Evolutionary conservation across 2,797 vertebrate species (phyloP).

Genomic region (Adrianichthys oophorus): DNA sequence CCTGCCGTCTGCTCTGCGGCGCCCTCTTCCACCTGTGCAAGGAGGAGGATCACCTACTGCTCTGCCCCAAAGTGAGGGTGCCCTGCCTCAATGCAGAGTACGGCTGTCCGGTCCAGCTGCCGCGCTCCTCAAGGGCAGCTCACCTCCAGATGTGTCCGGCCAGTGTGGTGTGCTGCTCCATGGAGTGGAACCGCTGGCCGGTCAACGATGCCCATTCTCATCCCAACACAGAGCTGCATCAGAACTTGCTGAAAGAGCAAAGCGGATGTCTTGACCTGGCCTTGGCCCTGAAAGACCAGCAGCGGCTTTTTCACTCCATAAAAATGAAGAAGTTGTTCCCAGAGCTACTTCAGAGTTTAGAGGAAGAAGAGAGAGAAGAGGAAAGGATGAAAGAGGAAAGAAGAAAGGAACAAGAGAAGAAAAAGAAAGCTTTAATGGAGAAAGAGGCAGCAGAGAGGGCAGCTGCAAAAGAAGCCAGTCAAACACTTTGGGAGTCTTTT

Average conservation of each 20-base stretch:
- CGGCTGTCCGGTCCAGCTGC: constrained; percentile 88
- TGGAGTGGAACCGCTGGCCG: constrained; percentile 98
- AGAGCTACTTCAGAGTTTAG: constrained; percentile 80
- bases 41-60: constrained; percentile 87
- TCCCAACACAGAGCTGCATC: constrained; percentile 68
- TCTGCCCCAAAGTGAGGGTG: constrained; percentile 90
- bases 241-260: constrained; percentile 65
- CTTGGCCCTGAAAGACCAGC: constrained; percentile 90
- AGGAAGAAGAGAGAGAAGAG: constrained; percentile 58
- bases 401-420: constrained; percentile 54
- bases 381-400: constrained; percentile 57
- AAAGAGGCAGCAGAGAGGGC: constrained; percentile 38
- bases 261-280: constrained; percentile 70
- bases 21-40: constrained; percentile 95
- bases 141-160: constrained; percentile 91
- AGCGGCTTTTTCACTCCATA: constrained; percentile 83
- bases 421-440: constrained; percentile 52
- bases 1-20: constrained; percentile 81
- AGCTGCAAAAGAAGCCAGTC: constrained; percentile 63
- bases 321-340: constrained; percentile 91
- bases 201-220: constrained; percentile 79
- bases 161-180: constrained; percentile 91
- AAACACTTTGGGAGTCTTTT: constrained; percentile 31
- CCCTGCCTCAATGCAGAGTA: constrained; percentile 88
- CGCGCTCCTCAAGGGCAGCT: constrained; percentile 83